Base-by-base conservation (phyloP, 2,888 invertebrate genomes). In the Muschampia plurimacula region DNA sequence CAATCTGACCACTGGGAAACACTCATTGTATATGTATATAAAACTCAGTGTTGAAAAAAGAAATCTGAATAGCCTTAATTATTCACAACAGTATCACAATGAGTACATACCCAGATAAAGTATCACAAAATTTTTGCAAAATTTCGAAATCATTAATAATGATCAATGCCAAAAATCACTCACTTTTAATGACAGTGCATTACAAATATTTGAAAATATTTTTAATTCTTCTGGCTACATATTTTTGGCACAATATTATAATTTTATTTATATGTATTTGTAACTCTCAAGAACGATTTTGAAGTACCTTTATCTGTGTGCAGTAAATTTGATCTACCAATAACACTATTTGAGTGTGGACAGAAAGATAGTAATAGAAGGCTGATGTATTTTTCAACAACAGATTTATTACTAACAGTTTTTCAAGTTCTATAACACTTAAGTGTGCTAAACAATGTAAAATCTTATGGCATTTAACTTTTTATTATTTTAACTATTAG, bases 81-180 rank as follows among this genome's bases (percentile, higher is more conserved):
- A 55, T 55, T 55, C 55, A 55, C 55, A 55, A 55, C 55, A 22
- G 22, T 55, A 22, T 55, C 55, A 55, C 55, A 55, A 22, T 55
- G 9, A 55, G 4, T 22, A 55, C 9, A 22, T 57, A 22, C 10
- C 7, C n/a, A 49, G 4, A 49, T 49, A 49, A 49, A 32, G 32
- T n/a, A 49, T 49, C 13, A 49, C 4, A 1, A 49, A 49, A 5
- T n/a, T 49, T 13, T n/a, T 6, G n/a, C 13, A 49, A 49, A 49
- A 49, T 49, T n/a, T 49, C 13, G n/a, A 49, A 49, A 46, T 12
- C 44, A n/a, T 49, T n/a, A n/a, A 6, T n/a, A n/a, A 6, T 4
- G 13, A 49, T 3, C 6, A 52, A 41, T 41, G 41, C 41, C 32
- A 32, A 32, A 49, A 49, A 44, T 12, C 12, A 44, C 44, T 3